Evolutionary conservation across 2,113 vertebrate genomes (phyloP).

Genomic region (Rhineura floridana): DNA sequence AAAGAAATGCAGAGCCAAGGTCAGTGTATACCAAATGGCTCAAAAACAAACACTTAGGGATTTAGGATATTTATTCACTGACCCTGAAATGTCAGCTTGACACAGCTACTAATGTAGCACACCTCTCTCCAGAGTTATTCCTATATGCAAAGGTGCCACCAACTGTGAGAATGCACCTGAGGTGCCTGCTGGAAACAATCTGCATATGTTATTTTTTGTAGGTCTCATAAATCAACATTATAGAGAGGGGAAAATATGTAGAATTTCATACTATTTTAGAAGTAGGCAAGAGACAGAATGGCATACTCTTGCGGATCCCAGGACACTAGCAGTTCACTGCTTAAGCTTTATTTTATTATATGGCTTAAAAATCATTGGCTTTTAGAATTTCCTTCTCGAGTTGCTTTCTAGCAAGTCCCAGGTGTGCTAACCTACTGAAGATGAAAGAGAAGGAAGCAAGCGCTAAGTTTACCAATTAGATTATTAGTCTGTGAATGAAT

Average conservation of each 20-base stretch:
- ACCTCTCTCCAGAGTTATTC: conserved; percentile 59
- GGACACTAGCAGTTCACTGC: conserved; percentile 28
- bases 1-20: conserved; percentile 57
- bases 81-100: conserved; percentile 74
- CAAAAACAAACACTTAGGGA: conserved; percentile 69
- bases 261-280: conserved; percentile 61
- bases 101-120: conserved; percentile 63
- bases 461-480: neutral
- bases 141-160: conserved; percentile 40
- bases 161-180: conserved; percentile 59
- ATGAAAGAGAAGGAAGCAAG: conserved; percentile 43
- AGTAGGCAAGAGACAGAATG: conserved; percentile 45
- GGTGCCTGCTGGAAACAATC: conserved; percentile 52
- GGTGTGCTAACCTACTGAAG: conserved; percentile 53
- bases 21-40: conserved; percentile 62
- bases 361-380: conserved; percentile 54
- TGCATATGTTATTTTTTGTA: conserved; percentile 61
- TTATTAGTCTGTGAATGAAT: neutral
- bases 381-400: conserved; percentile 39
- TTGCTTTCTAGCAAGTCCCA: conserved; percentile 52
- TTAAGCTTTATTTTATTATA: conserved; percentile 52
- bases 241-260: conserved; percentile 46
- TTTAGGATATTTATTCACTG: conserved; percentile 73
- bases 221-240: conserved; percentile 63
- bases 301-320: conserved; percentile 47